phyloP scores from a whole-genome alignment of 92 coral and sea anemone genomes.

The Epizoanthus fatuus region DNA sequence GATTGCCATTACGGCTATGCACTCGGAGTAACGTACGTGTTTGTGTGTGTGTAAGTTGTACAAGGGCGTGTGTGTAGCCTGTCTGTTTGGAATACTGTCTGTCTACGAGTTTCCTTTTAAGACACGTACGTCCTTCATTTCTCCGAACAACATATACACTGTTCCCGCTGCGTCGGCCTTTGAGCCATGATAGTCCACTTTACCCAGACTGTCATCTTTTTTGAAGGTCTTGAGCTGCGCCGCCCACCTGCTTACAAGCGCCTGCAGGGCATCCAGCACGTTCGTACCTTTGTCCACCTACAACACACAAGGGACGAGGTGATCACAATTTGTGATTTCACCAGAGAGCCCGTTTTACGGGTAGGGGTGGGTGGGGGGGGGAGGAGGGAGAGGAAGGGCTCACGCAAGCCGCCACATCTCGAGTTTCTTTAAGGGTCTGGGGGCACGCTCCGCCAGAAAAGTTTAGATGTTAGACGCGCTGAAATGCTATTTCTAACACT shows the following conservation, averaged over 20 bases:
- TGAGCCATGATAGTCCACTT: not conserved
- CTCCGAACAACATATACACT: not conserved
- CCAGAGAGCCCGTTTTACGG: too few species aligned
- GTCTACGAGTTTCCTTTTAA: not conserved
- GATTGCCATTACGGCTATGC: too few species aligned
- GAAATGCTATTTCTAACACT: too few species aligned
- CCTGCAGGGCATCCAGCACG: not conserved
- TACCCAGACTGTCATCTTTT: not conserved
- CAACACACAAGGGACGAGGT: not conserved
- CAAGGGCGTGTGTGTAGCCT: too few species aligned
- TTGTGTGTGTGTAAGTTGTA: too few species aligned
- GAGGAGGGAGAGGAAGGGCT: too few species aligned
- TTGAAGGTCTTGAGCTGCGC: slow-evolving; percentile 15
- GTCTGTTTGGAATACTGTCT: too few species aligned
- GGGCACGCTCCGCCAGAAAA: not conserved
- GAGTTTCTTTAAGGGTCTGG: too few species aligned
- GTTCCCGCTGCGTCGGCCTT: slow-evolving; percentile 14
- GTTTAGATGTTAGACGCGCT: too few species aligned
- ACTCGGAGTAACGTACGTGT: too few species aligned
- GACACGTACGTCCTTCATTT: slow-evolving; percentile 10
- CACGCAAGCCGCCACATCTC: too few species aligned
- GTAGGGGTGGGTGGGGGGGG: too few species aligned
- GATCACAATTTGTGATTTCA: not conserved
- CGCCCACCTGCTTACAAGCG: not conserved
- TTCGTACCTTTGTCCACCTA: slow-evolving; percentile 3